phyloP scores from a whole-genome alignment of 1,140 invertebrate genomes.

The Hylyphantes graminicola region DNA sequence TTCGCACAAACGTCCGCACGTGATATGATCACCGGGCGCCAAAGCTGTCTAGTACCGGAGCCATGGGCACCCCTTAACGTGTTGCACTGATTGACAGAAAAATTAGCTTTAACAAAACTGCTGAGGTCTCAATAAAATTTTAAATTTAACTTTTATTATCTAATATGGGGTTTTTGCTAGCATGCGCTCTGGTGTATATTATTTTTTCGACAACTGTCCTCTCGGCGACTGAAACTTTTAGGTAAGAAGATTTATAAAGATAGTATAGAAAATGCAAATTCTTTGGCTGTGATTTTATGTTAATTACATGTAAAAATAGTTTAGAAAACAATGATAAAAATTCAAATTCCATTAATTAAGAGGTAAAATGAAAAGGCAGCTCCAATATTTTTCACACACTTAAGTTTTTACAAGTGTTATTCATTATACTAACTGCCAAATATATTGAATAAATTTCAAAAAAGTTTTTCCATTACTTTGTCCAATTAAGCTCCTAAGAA shows the following conservation, averaged over 20 bases:
- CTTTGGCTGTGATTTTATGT: background rate
- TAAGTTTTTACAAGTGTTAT: too few relatives aligned
- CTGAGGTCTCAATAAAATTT: background rate
- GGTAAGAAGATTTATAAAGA: conserved; percentile 20
- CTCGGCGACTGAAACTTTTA: conserved; percentile 41
- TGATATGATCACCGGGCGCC: conserved; percentile 34
- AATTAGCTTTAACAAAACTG: conserved; percentile 1
- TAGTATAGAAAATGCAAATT: background rate
- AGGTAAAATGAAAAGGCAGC: too few relatives aligned
- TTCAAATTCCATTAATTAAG: background rate
- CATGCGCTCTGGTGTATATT: conserved; percentile 11
- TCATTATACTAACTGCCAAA: too few relatives aligned
- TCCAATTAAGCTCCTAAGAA: too few relatives aligned
- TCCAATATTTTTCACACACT: too few relatives aligned
- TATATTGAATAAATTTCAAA: too few relatives aligned
- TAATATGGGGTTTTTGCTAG: conserved; percentile 28
- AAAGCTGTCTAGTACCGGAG: conserved; percentile 7
- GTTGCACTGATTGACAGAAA: background rate
- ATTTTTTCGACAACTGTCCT: conserved; percentile 37
- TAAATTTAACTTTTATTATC: background rate
- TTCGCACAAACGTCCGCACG: conserved; percentile 48
- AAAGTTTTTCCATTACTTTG: too few relatives aligned
- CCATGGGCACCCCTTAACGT: background rate
- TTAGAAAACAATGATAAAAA: background rate
- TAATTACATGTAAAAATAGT: background rate